Evolutionary conservation across 2,113 vertebrate genomes (phyloP).

Genomic region (Fukomys damarensis): DNA sequence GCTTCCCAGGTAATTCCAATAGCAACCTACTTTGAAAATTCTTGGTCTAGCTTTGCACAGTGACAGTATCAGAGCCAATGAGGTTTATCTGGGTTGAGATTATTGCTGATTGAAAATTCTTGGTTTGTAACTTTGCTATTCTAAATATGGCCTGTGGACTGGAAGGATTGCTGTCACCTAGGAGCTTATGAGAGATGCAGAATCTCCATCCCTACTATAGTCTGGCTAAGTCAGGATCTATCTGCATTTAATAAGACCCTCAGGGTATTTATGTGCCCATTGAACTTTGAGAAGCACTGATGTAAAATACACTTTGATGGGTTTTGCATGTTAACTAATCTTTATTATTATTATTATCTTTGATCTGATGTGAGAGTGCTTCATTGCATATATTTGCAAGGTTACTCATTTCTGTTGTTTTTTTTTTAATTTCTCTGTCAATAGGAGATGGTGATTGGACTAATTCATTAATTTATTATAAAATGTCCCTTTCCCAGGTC

Average conservation of each 20-base stretch:
- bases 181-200: neutral
- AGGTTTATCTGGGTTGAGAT: too few relatives aligned
- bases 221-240: neutral
- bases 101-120: neutral
- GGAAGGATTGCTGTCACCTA: neutral
- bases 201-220: neutral
- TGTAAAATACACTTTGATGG: neutral
- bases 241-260: neutral
- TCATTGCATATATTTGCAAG: slow-evolving; percentile 3
- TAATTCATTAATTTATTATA: slow-evolving; percentile 1
- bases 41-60: too few relatives aligned
- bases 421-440: neutral
- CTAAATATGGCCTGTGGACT: neutral
- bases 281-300: neutral
- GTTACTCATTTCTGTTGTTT: neutral
- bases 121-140: neutral
- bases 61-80: too few relatives aligned
- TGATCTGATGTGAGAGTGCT: neutral
- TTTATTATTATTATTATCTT: neutral
- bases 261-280: neutral
- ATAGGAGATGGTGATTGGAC: slow-evolving; percentile 13
- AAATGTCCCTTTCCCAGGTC: neutral
- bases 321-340: neutral
- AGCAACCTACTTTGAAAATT: neutral
- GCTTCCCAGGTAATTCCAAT: neutral